Conservation (phyloP, 1,140 invertebrate species). For the Drosophila erecta region DNA sequence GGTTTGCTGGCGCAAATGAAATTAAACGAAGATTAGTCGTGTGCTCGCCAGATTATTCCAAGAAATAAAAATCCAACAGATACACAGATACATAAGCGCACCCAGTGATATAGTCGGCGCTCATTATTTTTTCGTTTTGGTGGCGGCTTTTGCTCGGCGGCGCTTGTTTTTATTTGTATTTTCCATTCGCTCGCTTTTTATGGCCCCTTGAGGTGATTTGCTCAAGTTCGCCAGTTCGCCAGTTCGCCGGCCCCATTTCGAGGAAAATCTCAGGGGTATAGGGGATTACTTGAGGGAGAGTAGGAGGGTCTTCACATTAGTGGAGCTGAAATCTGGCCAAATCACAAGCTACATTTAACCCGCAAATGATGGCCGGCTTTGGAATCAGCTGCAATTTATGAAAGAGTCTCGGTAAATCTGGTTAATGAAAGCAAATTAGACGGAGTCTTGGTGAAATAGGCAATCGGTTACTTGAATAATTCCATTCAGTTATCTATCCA, state of each 20-base stretch:
- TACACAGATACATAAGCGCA: no score
- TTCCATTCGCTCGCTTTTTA: constrained; percentile 55
- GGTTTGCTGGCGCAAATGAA: constrained; percentile 77
- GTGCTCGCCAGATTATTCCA: constrained; percentile 80
- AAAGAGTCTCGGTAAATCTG: constrained; percentile 29
- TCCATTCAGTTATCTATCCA: no score
- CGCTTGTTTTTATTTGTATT: constrained; percentile 69
- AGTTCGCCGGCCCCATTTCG: constrained; percentile 50
- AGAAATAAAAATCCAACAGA: constrained; percentile 76
- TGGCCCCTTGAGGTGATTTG: constrained; percentile 78
- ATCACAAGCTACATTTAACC: constrained; percentile 79
- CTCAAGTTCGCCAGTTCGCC: constrained; percentile 62
- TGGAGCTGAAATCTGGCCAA: constrained; percentile 59
- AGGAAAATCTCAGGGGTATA: constrained; percentile 21
- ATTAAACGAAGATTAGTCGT: constrained; percentile 83
- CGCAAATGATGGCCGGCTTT: constrained; percentile 75
- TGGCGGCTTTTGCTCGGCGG: constrained; percentile 48
- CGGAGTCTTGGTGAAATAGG: not conserved
- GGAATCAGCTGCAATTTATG: constrained; percentile 50
- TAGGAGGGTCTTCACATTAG: constrained; percentile 39
- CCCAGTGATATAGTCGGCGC: constrained; percentile 24
- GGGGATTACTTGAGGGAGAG: constrained; percentile 7
- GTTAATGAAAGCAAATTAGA: constrained; percentile 15
- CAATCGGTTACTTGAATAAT: no score
- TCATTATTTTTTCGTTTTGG: constrained; percentile 79